phyloP scores from a whole-genome alignment of 2,888 invertebrate species.

The Tenodera sinensis region DNA sequence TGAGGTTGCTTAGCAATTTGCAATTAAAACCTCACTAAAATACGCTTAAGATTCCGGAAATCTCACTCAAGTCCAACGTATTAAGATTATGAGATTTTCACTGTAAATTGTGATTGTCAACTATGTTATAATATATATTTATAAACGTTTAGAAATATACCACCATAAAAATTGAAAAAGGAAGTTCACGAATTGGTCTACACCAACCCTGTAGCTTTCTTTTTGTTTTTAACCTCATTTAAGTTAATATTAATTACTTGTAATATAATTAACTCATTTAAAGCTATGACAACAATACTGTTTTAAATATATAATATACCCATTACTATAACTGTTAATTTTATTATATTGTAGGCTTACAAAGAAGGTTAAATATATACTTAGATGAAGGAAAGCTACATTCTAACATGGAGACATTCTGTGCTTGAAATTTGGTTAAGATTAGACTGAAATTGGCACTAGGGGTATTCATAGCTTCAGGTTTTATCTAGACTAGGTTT shows the following conservation, averaged over 20 bases:
- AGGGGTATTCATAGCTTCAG: not conserved
- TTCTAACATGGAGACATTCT: slow-evolving; percentile 5
- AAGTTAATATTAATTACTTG: slow-evolving; percentile 22
- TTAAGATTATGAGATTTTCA: slow-evolving; percentile 23
- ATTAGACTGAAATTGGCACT: not conserved
- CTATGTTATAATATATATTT: slow-evolving; percentile 30
- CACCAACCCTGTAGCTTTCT: slow-evolving; percentile 23
- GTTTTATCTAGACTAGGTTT: not conserved
- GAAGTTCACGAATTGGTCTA: slow-evolving; percentile 26
- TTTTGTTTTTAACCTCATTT: slow-evolving; percentile 10
- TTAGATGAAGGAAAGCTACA: not conserved
- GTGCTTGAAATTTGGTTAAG: not conserved
- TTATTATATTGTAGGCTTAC: slow-evolving; percentile 16
- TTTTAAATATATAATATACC: slow-evolving; percentile 31
- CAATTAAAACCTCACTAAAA: slow-evolving; percentile 17
- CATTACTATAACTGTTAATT: slow-evolving; percentile 24
- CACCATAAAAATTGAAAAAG: slow-evolving; percentile 27
- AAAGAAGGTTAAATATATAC: not conserved
- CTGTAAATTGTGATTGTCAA: slow-evolving; percentile 31
- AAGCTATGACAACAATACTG: slow-evolving; percentile 34
- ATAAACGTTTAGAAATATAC: slow-evolving; percentile 31
- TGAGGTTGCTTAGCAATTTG: slow-evolving; percentile 23
- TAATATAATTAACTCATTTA: slow-evolving; percentile 31
- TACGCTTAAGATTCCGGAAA: not conserved
- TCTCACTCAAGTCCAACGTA: not conserved